Conservation (phyloP, 1,140 invertebrate genomes). For the Cheumatopsyche charites region DNA sequence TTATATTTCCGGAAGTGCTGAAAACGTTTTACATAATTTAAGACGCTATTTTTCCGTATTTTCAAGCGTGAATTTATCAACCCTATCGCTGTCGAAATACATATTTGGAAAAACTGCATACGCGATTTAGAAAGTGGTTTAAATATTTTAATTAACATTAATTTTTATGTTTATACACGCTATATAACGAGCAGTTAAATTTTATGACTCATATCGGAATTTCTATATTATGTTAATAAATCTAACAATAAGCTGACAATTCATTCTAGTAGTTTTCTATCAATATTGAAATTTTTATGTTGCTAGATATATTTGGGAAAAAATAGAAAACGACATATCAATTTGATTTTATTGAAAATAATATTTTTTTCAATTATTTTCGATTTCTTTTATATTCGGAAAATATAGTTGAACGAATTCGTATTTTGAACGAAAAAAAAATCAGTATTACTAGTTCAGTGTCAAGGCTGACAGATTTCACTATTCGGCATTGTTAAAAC, state of each 20-base stretch:
- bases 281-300: no score
- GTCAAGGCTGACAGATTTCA: constrained; percentile 7
- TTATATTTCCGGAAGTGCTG: not conserved
- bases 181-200: not conserved
- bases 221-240: not conserved
- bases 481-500: not conserved
- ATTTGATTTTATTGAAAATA: no score
- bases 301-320: no score
- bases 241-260: no score
- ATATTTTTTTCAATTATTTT: no score
- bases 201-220: constrained; percentile 15
- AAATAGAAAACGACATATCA: no score
- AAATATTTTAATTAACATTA: constrained; percentile 5
- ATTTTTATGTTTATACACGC: not conserved
- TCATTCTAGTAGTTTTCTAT: no score
- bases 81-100: constrained; percentile 12
- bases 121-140: constrained; percentile 1
- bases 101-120: not conserved
- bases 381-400: no score
- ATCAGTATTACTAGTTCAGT: not conserved
- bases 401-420: no score
- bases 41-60: not conserved
- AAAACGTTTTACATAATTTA: constrained; percentile 10
- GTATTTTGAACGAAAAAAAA: not conserved
- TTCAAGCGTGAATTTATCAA: constrained; percentile 1